phyloP scores from a whole-genome alignment of 2,797 vertebrate genomes.

The Pitangus sulphuratus region DNA sequence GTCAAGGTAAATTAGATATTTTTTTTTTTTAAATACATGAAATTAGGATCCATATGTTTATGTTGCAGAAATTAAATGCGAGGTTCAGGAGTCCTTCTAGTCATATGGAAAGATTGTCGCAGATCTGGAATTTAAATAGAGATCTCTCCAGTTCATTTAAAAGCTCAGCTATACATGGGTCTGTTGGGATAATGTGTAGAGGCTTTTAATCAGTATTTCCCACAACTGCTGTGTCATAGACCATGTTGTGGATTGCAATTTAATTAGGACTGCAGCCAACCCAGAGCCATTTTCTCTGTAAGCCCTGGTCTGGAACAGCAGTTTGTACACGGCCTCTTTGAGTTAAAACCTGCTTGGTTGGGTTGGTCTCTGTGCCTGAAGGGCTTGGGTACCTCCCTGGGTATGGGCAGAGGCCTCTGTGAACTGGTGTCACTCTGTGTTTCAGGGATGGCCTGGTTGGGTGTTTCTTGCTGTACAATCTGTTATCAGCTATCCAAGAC shows the following conservation, averaged over 20 bases:
- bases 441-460: neutral
- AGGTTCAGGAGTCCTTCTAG: neutral
- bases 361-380: neutral
- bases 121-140: neutral
- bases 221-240: neutral
- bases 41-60: neutral
- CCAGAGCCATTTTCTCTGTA: neutral
- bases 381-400: neutral
- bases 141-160: neutral
- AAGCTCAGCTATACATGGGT: neutral
- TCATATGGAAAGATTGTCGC: neutral
- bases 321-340: rapidly evolving
- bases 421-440: rapidly evolving
- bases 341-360: rapidly evolving
- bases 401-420: rapidly evolving
- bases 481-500: neutral
- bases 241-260: neutral
- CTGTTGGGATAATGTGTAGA: neutral
- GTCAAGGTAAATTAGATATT: neutral
- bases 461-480: neutral
- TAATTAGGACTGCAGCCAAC: neutral
- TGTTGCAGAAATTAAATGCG: neutral
- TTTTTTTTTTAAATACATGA: neutral
- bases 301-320: neutral
- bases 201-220: neutral